phyloP scores from a whole-genome alignment of 1,140 invertebrate genomes.

The Sitobion miscanthi region DNA sequence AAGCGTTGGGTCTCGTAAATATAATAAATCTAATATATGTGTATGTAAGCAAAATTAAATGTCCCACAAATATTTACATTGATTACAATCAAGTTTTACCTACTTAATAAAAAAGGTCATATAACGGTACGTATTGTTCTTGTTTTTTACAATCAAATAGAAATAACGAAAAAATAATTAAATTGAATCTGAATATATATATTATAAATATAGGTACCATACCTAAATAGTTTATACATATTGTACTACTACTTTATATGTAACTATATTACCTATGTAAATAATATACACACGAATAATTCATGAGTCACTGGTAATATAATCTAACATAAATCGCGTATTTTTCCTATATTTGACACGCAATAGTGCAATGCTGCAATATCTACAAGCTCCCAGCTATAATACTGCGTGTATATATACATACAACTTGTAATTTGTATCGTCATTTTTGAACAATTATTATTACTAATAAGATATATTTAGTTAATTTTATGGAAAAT shows the following conservation, averaged over 20 bases:
- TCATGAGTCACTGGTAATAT: neutral
- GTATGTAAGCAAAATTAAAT: neutral
- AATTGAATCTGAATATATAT: neutral
- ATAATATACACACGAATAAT: neutral
- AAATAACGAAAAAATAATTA: neutral
- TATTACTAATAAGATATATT: neutral
- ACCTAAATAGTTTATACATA: neutral
- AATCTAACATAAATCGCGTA: neutral
- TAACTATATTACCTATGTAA: neutral
- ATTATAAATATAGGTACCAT: neutral
- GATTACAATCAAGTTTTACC: neutral
- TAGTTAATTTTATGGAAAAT: neutral
- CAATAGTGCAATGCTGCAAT: neutral
- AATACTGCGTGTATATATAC: neutral
- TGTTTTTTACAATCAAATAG: neutral
- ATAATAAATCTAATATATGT: neutral
- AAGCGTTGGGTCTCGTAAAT: neutral
- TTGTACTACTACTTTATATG: neutral
- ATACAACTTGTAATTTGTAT: neutral
- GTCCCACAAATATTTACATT: neutral
- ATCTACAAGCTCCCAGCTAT: neutral
- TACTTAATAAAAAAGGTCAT: conserved; percentile 4
- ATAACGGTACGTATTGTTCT: conserved; percentile 15
- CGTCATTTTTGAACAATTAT: neutral
- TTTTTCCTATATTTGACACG: neutral